Conservation (phyloP, 2,797 vertebrate species). For the Sebastes steindachneri region DNA sequence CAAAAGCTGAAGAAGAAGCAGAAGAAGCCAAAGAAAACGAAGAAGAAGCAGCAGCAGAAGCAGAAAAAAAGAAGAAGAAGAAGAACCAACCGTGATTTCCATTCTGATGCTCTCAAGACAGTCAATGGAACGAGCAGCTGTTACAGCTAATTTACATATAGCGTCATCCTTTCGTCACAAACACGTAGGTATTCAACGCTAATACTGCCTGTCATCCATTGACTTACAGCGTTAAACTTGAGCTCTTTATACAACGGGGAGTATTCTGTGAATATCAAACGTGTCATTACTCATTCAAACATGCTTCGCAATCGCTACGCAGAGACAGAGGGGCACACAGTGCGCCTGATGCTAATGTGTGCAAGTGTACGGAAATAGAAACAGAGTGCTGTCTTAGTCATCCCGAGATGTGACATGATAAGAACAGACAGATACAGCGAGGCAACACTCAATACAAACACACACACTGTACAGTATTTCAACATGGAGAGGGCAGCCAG, state of each 20-base stretch:
- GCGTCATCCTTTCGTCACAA: neutral
- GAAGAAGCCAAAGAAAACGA: neutral
- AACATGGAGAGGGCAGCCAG: conserved; percentile 25
- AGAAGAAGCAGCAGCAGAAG: neutral
- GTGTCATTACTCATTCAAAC: conserved; percentile 52
- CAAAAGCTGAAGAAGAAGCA: neutral
- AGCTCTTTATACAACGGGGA: conserved; percentile 25
- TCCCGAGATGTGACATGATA: conserved; percentile 66
- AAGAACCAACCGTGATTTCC: neutral
- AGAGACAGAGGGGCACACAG: conserved; percentile 58
- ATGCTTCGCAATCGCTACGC: conserved; percentile 31
- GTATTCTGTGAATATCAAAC: conserved; percentile 47
- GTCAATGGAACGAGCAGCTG: neutral
- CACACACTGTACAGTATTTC: conserved; percentile 44
- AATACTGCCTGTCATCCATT: conserved; percentile 7
- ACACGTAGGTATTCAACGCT: neutral
- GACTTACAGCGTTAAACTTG: conserved; percentile 43
- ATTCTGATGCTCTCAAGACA: neutral
- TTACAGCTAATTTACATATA: neutral
- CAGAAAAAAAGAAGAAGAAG: neutral
- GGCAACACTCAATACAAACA: conserved; percentile 67
- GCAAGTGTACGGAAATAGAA: conserved; percentile 65
- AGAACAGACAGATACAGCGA: conserved; percentile 65
- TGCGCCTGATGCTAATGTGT: conserved; percentile 61
- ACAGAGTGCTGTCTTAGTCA: conserved; percentile 59